These are phyloP conservation scores for Homarus gammarus DNA, from an alignment of 2,888 invertebrate genomes.

Conservation along the genomic window DNA sequence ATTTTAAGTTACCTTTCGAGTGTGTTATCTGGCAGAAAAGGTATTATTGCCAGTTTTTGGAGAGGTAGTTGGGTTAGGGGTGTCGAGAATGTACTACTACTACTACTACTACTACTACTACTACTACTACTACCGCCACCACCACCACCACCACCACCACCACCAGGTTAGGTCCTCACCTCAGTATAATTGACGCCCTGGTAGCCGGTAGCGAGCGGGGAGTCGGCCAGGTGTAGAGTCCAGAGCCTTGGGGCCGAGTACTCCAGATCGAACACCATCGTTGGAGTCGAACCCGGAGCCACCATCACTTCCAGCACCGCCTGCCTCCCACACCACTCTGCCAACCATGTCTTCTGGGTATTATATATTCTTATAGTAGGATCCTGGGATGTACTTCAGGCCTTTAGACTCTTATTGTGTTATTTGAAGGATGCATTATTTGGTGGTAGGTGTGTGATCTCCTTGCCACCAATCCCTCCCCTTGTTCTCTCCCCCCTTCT, in stretches of 20 bases:
- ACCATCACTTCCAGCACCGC: conserved; percentile 37
- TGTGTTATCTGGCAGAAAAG: background rate
- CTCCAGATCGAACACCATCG: conserved; percentile 24
- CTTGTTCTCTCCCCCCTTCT: conserved; percentile 1
- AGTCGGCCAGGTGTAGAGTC: conserved; percentile 41
- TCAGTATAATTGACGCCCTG: conserved; percentile 16
- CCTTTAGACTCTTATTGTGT: background rate
- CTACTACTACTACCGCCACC: no score
- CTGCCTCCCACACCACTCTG: conserved; percentile 40
- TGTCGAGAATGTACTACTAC: no score
- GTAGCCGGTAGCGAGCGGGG: conserved; percentile 23
- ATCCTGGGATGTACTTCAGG: background rate
- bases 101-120: no score
- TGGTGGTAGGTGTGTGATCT: background rate
- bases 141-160: no score
- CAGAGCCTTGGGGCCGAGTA: conserved; percentile 28
- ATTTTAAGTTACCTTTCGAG: background rate
- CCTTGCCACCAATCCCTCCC: background rate
- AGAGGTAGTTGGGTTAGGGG: no score
- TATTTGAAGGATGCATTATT: background rate
- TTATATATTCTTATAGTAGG: background rate
- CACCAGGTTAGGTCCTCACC: background rate
- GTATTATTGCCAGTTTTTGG: background rate
- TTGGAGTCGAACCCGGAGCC: background rate
- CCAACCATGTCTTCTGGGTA: background rate